Evolutionary conservation across 2,888 invertebrate genomes (phyloP).

Genomic region (Polyommatus icarus): DNA sequence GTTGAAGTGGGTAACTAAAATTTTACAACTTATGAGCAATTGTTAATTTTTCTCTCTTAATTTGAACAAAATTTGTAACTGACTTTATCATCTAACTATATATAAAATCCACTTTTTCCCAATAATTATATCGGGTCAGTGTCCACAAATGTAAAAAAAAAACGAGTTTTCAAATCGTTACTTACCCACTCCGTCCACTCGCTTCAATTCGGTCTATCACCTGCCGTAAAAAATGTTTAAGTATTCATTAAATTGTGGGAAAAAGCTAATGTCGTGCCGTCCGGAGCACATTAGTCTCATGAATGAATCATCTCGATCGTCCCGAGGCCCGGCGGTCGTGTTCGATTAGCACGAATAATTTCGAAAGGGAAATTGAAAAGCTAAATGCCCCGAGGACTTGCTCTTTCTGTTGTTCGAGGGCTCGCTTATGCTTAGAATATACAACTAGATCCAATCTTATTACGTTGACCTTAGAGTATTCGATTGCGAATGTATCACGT

Average conservation of each 20-base stretch:
- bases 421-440: slow-evolving; percentile 65
- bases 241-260: slow-evolving; percentile 36
- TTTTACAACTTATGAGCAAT: no score
- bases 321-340: slow-evolving; percentile 68
- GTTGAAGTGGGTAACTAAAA: no score
- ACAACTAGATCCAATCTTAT: slow-evolving; percentile 59
- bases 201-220: not conserved
- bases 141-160: no score
- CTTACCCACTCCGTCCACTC: no score
- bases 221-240: slow-evolving; percentile 31
- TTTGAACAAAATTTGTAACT: no score
- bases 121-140: no score
- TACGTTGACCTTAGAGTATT: slow-evolving; percentile 43
- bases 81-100: no score
- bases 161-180: no score
- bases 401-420: slow-evolving; percentile 79
- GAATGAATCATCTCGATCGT: slow-evolving; percentile 76
- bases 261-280: slow-evolving; percentile 55
- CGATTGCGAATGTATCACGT: slow-evolving; percentile 7
- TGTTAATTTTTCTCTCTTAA: no score
- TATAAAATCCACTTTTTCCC: no score
- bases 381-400: slow-evolving; percentile 78
- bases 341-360: slow-evolving; percentile 80
- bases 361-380: slow-evolving; percentile 81
- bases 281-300: slow-evolving; percentile 72